Evolutionary conservation across 2,888 invertebrate species (phyloP), one percentile per base, ranked within the genome.

Genomic region (Epinotia ramella): DNA sequence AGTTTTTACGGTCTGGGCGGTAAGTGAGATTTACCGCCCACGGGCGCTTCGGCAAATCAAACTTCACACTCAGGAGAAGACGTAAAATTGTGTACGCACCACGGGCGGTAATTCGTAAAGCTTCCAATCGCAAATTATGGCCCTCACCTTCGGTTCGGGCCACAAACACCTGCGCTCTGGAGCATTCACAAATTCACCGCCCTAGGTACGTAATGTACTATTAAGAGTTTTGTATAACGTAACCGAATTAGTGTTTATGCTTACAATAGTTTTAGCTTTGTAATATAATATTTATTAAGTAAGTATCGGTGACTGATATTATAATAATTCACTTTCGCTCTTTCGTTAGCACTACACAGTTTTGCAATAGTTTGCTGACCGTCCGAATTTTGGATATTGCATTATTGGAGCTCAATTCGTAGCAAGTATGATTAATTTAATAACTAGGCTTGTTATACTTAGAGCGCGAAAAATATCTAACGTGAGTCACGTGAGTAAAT

Each of bases 301-400:
- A 68, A 68, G 62, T 57, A 57, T 63, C 60, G 59, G 64, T 75
- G 75, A 75, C 75, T 75, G 75, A 75, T 56, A 75, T 49, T 68
- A 57, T 33, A 66, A 59, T 66, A 33, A 65, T 68, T 63, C 18
- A 53, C 3, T 59, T 70, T 49, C 24, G 40, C 59, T 70, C 46
- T 69, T 63, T 68, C 44, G 59, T 59, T n/a, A 12, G 68, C 59
- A 53, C 49, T 33, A 56, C 57, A 74, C 33, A 65, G 7, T 75
- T 28, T 62, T 76, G 46, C 66, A 72, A 71, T 76, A 67, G 28
- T 67, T 72, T 67, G 71, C 62, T 60, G 33, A 20, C 76, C 76
- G 76, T 76, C 76, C 76, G 75, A 62, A 67, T 72, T 67, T 46
- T 65, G 62, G 18, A 44, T 63, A 67, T 33, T 56, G 62, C 40